A percentile compares a stretch with the other conserved stretches of the same genome.
Conservation (phyloP, 2,888 invertebrate species). For the Antitype chi region DNA sequence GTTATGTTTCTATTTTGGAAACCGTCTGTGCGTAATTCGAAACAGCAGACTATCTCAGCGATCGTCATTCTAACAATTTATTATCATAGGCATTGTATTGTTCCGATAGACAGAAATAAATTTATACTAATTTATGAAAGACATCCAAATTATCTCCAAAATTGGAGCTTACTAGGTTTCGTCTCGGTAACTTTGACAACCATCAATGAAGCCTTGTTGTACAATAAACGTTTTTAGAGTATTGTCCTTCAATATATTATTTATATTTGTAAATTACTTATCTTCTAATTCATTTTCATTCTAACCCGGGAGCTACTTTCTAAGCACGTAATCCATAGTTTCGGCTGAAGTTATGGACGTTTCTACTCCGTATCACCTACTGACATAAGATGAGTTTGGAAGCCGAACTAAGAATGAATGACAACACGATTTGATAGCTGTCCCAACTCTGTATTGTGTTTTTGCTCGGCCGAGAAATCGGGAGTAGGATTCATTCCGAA, state of each 20-base stretch:
- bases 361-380: no score
- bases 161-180: conserved; percentile 2
- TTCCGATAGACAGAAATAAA: background rate
- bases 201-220: background rate
- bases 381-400: no score
- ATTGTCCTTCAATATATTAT: background rate
- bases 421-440: no score
- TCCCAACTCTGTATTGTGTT: no score
- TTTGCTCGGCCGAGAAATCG: no score
- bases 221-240: background rate
- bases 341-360: no score
- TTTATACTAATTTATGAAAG: background rate
- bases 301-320: no score
- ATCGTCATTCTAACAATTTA: background rate
- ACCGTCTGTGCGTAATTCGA: conserved; percentile 7
- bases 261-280: background rate
- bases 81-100: background rate
- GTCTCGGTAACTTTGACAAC: conserved; percentile 1
- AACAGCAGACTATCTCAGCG: background rate
- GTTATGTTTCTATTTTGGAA: conserved; percentile 42
- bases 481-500: no score
- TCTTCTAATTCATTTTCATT: background rate
- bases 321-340: no score
- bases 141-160: background rate
- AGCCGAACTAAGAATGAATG: no score